Conservation (phyloP, 2,113 vertebrate species). For the Neomonachus schauinslandi region DNA sequence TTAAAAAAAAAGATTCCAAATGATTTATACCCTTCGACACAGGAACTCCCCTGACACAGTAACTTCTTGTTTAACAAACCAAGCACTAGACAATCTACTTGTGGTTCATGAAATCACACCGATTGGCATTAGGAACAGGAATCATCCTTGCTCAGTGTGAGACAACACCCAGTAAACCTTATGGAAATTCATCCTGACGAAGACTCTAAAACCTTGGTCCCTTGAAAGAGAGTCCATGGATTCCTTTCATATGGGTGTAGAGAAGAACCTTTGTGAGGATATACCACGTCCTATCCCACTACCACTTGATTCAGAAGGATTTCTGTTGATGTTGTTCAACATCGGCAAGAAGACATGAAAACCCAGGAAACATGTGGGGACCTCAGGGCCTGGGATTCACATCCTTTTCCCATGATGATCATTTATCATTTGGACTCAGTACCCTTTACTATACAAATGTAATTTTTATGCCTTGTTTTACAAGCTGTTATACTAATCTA, state of each 20-base stretch:
- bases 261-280: background rate
- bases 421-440: conserved; percentile 49
- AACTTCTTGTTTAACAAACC: background rate
- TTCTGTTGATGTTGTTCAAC: conserved; percentile 55
- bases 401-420: conserved; percentile 61
- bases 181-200: background rate
- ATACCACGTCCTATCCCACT: background rate
- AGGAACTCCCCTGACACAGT: background rate
- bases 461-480: conserved; percentile 49
- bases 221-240: background rate
- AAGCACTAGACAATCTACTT: background rate
- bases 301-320: background rate
- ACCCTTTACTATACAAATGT: conserved; percentile 46
- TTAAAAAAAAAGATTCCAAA: background rate
- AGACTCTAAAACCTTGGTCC: background rate
- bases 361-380: conserved; percentile 71
- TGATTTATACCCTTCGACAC: background rate
- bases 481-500: conserved; percentile 54
- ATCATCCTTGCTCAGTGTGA: background rate
- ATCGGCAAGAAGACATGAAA: conserved; percentile 54
- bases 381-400: conserved; percentile 49
- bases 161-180: background rate
- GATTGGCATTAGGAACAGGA: background rate
- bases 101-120: background rate
- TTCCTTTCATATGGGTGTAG: background rate